Evolutionary conservation across 2,113 vertebrate species (phyloP), one percentile per base, ranked within the genome.

Genomic region (Mesitornis unicolor): DNA sequence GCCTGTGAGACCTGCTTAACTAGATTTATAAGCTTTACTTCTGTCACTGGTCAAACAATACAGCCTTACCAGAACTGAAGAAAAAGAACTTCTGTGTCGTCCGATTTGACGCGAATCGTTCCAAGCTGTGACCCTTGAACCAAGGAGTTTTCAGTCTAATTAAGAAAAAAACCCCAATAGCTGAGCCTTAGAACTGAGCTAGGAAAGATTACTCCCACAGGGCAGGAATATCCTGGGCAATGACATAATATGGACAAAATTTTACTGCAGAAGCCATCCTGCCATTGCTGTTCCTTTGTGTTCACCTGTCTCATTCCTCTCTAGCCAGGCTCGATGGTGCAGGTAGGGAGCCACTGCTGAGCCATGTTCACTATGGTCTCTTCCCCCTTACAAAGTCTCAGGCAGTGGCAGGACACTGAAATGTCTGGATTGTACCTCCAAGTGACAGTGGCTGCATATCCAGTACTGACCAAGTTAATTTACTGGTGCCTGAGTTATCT

Each of bases 251-350:
- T 17, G 38, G 28, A 38, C 19, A n/a, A 31, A 78, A 36, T 21
- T 51, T 68, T 78, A 56, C 36, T 2, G 1, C 38, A 42, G 47
- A 65, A 68, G 11, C 21, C n/a, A 28, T 63, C 18, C 19, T 74
- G 47, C 48, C 12, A 7, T 26, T 38, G 26, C 13, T 59, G 22
- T 42, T 79, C 7, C 7, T 63, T 63, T 31, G 16, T 50, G 45
- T 35, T 70, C 50, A 24, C 36, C 25, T 53, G 31, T 16, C 42
- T 83, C 56, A 13, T 47, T 78, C 18, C n/a, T 82, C 29, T 57
- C 42, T 18, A 68, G 14, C 7, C 17, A 3, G 8, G 24, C 48
- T 47, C 14, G 11, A 16, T 5, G 9, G 43, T 2, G 0, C 28
- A 42, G 35, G 17, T 16, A 73, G 18, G 15, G 28, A 47, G 47